Conservation (phyloP, 2,888 invertebrate species). For the Nomada goodeniana region DNA sequence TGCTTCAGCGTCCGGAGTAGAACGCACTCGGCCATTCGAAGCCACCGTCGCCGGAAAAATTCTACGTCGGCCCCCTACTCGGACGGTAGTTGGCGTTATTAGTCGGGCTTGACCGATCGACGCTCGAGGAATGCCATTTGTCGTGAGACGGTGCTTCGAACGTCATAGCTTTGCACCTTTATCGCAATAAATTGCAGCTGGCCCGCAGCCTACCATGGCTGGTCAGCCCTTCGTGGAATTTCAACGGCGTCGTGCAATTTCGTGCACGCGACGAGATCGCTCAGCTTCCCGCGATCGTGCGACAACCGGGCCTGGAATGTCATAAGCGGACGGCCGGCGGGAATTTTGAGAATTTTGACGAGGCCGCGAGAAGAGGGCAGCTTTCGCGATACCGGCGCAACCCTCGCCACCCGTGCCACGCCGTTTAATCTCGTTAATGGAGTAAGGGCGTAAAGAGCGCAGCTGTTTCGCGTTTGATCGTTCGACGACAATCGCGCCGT, state of each 20-base stretch:
- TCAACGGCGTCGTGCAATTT: slow-evolving; percentile 76
- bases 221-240: slow-evolving; percentile 76
- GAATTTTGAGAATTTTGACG: slow-evolving; percentile 74
- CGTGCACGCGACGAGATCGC: slow-evolving; percentile 76
- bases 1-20: too few relatives aligned
- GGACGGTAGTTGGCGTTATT: slow-evolving; percentile 44
- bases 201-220: slow-evolving; percentile 10
- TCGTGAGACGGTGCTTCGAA: slow-evolving; percentile 61
- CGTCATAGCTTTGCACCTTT: slow-evolving; percentile 73
- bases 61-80: neutral
- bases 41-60: slow-evolving; percentile 20
- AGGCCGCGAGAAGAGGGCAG: slow-evolving; percentile 26
- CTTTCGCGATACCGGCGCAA: slow-evolving; percentile 21
- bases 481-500: neutral
- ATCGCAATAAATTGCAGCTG: slow-evolving; percentile 70
- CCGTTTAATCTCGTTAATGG: neutral
- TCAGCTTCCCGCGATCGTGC: slow-evolving; percentile 34
- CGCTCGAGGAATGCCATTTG: slow-evolving; percentile 68
- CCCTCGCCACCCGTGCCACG: neutral
- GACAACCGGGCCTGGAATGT: slow-evolving; percentile 72
- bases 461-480: neutral
- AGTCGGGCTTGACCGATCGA: slow-evolving; percentile 45
- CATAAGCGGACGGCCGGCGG: slow-evolving; percentile 69
- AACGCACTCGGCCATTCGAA: too few relatives aligned
- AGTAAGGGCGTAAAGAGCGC: neutral